Base-by-base conservation (phyloP, 2,797 vertebrate genomes). In the Astyanax mexicanus region DNA sequence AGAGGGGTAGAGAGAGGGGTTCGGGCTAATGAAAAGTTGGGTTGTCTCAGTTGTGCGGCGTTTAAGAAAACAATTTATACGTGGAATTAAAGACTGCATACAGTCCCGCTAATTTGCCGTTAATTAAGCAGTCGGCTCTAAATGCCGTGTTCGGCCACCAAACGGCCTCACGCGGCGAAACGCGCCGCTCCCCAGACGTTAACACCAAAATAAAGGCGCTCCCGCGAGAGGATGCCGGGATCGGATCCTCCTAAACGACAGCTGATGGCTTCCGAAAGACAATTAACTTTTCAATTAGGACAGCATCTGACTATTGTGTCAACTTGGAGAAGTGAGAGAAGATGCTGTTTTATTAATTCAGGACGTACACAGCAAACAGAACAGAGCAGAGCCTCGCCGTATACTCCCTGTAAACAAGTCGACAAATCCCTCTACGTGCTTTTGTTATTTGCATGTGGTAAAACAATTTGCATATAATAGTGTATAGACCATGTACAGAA, bases 201-300 rank as follows among this genome's bases (percentile, higher is more conserved):
- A 92, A 89, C 89, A 88, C 93, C 89, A 93, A 94, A 95, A 93
- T 92, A 94, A 93, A 93, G 93, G 86, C 83, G 82, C 89, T 93
- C 96, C 88, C 95, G 1, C 45, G 94, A 94, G 94, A 93, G 81
- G 82, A 83, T 85, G 83, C 86, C 90, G 86, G 89, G 93, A 92
- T 94, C 93, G 94, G 95, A 95, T 94, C 92, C 92, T 93, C 92
- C 84, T 92, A 94, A 95, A 93, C 95, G 96, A 96, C 95, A 96
- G 95, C 95, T 95, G 95, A 97, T 95, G 95, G 93, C 94, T 96
- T 96, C 92, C 93, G 93, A 94, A 96, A 97, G 93, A 96, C 96
- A 97, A 98, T 98, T 98, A 96, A 95, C 93, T 97, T 97, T 95
- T 95, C 95, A 97, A 97, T 98, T 97, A 97, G 88, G 93, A 91